Conservation (phyloP, 2,113 vertebrate species). For the Pseudonaja textilis region DNA sequence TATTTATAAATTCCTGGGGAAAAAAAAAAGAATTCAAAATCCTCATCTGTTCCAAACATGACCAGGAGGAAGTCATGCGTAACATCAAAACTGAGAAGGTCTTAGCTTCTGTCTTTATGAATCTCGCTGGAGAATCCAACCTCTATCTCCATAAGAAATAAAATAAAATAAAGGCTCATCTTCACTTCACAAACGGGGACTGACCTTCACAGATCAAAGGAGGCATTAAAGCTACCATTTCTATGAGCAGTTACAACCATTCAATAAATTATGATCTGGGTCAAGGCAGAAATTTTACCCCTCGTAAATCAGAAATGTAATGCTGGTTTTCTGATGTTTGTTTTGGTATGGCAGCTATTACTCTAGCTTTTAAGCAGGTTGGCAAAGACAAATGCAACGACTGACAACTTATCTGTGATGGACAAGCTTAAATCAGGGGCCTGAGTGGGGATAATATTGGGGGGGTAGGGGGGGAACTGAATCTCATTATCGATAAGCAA, state of each 20-base stretch:
- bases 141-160: neutral
- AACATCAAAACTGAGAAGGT: neutral
- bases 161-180: neutral
- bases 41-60: neutral
- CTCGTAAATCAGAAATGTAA: neutral
- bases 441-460: slow-evolving; percentile 28
- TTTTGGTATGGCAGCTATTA: slow-evolving; percentile 16
- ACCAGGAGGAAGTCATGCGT: neutral
- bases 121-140: neutral
- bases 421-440: slow-evolving; percentile 3
- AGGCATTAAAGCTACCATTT: neutral
- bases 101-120: neutral
- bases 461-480: slow-evolving; percentile 26
- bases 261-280: neutral
- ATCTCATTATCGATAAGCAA: slow-evolving; percentile 22
- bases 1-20: neutral
- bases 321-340: neutral
- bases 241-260: neutral
- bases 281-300: neutral
- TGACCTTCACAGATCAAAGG: neutral
- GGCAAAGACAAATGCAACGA: neutral
- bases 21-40: too few relatives aligned
- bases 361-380: slow-evolving; percentile 33
- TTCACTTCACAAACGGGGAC: neutral
- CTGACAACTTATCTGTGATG: slow-evolving; percentile 12